These are phyloP conservation scores for Nemotelus nigrinus DNA, from an alignment of 2,888 invertebrate species.

Conservation along the genomic window DNA sequence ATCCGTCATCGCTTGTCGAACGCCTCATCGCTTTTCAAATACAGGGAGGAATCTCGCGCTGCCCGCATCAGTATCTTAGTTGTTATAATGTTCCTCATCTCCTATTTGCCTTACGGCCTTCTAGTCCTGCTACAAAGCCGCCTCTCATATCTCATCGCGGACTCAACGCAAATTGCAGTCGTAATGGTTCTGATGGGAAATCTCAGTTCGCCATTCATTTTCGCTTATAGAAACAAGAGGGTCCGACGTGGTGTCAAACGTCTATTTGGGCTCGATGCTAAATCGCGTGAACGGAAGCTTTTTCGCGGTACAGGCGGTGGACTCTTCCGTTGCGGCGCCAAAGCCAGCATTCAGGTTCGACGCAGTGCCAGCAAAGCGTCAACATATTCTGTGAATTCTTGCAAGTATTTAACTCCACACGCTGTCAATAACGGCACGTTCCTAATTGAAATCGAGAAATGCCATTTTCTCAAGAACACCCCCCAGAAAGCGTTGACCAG, in stretches of 20 bases:
- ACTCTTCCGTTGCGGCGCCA: constrained; percentile 51
- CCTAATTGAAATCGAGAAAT: constrained; percentile 49
- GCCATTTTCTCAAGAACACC: constrained; percentile 47
- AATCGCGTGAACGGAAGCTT: constrained; percentile 57
- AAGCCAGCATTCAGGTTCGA: constrained; percentile 58
- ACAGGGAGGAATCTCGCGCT: constrained; percentile 88
- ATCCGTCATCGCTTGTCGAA: constrained; percentile 84
- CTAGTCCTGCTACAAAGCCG: constrained; percentile 62
- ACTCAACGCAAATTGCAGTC: constrained; percentile 62
- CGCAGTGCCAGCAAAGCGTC: constrained; percentile 63
- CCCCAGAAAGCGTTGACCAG: background rate
- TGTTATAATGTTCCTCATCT: constrained; percentile 65
- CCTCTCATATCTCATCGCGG: constrained; percentile 59
- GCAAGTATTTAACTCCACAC: constrained; percentile 61
- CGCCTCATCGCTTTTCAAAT: constrained; percentile 83
- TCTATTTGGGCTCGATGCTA: constrained; percentile 60
- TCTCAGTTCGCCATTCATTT: constrained; percentile 64
- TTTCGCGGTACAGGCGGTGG: constrained; percentile 54
- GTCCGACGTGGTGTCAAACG: constrained; percentile 64
- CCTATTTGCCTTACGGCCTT: constrained; percentile 64
- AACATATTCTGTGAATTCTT: constrained; percentile 63
- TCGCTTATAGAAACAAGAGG: constrained; percentile 65
- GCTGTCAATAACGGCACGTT: constrained; percentile 46
- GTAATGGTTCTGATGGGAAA: constrained; percentile 64
- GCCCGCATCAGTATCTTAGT: constrained; percentile 80